Percentiles rank a stretch among this genome's conserved stretches.
These are phyloP conservation scores for Automeris io DNA, from an alignment of 2,888 invertebrate species.

Conservation along the genomic window DNA sequence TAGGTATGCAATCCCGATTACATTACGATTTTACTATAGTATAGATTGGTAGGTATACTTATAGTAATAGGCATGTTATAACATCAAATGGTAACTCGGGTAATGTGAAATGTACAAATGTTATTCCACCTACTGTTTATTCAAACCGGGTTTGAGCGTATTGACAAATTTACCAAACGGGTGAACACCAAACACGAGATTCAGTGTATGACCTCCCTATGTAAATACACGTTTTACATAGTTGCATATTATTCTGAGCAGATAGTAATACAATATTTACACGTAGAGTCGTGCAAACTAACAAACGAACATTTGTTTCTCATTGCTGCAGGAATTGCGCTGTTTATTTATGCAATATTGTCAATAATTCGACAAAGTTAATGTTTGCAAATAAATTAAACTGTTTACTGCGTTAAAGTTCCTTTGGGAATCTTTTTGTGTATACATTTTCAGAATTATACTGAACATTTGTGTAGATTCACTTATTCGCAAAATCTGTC, in stretches of 20 bases:
- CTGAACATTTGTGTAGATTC: no score
- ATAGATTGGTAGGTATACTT: no score
- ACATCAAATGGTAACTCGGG: no score
- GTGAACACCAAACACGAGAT: background rate
- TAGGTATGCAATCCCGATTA: no score
- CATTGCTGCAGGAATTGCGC: conserved; percentile 27
- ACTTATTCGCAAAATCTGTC: no score
- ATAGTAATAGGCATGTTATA: no score
- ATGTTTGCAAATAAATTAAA: conserved; percentile 16
- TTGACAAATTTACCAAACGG: background rate
- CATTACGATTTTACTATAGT: no score
- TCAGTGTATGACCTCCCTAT: conserved; percentile 5
- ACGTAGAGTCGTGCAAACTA: conserved; percentile 28
- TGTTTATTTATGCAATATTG: conserved; percentile 16
- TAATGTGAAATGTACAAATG: no score
- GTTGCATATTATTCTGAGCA: conserved; percentile 20
- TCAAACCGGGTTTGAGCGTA: background rate
- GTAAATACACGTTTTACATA: conserved; percentile 17
- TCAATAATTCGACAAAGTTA: conserved; percentile 21
- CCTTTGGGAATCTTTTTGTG: no score
- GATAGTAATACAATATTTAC: conserved; percentile 35
- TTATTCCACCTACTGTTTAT: no score
- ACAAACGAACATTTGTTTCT: conserved; percentile 48
- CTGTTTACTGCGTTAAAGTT: conserved; percentile 4
- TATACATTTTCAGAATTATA: no score